Evolutionary conservation across 2,888 invertebrate genomes (phyloP), one percentile per base, ranked within the genome.

Genomic region (Sesia apiformis): DNA sequence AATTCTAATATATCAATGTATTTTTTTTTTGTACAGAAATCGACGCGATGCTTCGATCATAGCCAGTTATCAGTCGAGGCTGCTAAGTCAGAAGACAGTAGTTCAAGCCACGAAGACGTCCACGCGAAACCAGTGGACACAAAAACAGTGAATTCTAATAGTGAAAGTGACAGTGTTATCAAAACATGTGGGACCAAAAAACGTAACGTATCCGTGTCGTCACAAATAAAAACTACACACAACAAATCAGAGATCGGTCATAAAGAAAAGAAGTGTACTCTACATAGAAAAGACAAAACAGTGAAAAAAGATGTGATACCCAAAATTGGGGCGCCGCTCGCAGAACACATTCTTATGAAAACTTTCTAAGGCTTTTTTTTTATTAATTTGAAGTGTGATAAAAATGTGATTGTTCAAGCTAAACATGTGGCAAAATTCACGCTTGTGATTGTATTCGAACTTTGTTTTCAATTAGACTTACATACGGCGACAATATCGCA

Each of bases 401-500:
- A 23, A 51, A 62, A 58, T 58, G 62, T 65, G 64, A 61, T 53
- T 51, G 50, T 63, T 59, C 55, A 50, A 57, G 49, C 38, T 52
- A 49, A 49, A 52, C n/a, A 52, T 55, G 53, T 53, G 53, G 41
- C 39, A 53, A 57, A 53, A n/a, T n/a, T 53, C 53, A 38, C 57
- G 61, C 60, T 64, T 61, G 60, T 60, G 53, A 58, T 54, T 49
- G 8, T 52, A 52, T 40, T 40, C 7, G 8, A 39, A 51, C 39
- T 39, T 39, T 39, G 38, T 42, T 50, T 50, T 40, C 52, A 7
- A 56, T 46, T 42, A 55, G 46, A 56, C 58, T 56, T 61, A 67
- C 58, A 61, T 72, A 79, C 70, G 75, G 79, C 71, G 88, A 88
- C 87, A 88, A 88, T 88, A 87, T 84, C 70, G 79, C 79, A 68